phyloP scores from a whole-genome alignment of 2,888 invertebrate genomes.

The Ceramica pisi region DNA sequence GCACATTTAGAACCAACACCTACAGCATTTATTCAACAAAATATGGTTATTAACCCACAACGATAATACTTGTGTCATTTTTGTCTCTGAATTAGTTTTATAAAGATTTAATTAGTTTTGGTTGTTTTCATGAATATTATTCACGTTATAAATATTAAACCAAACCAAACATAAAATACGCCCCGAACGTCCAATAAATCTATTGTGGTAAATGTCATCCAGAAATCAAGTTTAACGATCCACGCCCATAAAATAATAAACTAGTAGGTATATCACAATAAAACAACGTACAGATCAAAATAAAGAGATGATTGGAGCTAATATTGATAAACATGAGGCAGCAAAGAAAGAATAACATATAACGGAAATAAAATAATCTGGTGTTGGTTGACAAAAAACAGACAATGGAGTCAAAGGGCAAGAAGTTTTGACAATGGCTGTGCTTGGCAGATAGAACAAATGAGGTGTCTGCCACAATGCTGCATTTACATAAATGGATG shows the following conservation, averaged over 20 bases:
- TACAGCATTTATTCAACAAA: conserved; percentile 73
- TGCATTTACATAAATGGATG: conserved; percentile 85
- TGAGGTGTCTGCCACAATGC: conserved; percentile 87
- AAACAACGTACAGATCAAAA: conserved; percentile 23
- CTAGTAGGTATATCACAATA: conserved; percentile 38
- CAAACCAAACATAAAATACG: conserved; percentile 13
- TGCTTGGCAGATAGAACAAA: conserved; percentile 86
- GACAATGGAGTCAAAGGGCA: conserved; percentile 90
- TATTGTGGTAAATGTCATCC: conserved; percentile 48
- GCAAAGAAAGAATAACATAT: conserved; percentile 81
- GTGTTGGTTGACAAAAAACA: conserved; percentile 86
- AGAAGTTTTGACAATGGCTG: conserved; percentile 83
- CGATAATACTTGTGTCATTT: background rate
- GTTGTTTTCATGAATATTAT: background rate
- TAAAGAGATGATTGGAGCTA: conserved; percentile 65
- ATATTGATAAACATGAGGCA: conserved; percentile 80
- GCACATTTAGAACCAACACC: conserved; percentile 78
- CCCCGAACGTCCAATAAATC: conserved; percentile 37
- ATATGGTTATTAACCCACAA: conserved; percentile 73
- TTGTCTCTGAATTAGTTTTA: background rate
- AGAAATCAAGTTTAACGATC: conserved; percentile 45
- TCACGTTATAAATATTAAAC: background rate
- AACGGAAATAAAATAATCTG: conserved; percentile 90
- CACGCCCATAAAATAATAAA: conserved; percentile 54
- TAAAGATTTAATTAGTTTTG: background rate